A percentile compares a stretch with the other conserved stretches of the same genome.
Conservation (phyloP, 2,113 vertebrate genomes). For the Myodes glareolus region DNA sequence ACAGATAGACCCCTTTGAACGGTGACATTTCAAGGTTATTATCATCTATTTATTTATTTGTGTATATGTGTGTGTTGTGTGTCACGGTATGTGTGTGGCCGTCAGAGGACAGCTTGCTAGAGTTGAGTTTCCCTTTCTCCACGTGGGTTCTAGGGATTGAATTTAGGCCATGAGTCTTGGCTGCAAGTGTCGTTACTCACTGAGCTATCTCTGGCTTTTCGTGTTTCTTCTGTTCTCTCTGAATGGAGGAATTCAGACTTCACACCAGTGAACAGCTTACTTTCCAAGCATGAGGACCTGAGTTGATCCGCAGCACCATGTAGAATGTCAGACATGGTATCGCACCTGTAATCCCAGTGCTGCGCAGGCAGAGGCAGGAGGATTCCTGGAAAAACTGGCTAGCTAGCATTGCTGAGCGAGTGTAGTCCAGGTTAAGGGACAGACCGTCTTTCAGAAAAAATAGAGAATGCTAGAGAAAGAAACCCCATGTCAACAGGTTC, state of each 20-base stretch:
- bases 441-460: not conserved
- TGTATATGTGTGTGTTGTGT: not conserved
- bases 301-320: not conserved
- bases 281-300: not conserved
- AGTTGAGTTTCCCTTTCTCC: not conserved
- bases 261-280: not conserved
- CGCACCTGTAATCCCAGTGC: not conserved
- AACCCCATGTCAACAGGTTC: too few relatives aligned
- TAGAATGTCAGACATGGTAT: not conserved
- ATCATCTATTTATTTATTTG: not conserved
- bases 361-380: not conserved
- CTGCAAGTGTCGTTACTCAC: not conserved
- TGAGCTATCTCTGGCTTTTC: not conserved
- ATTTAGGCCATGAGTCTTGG: not conserved
- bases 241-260: slow-evolving; percentile 76
- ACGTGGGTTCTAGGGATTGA: not conserved
- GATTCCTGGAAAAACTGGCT: too few relatives aligned
- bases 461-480: not conserved
- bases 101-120: not conserved
- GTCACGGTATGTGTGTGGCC: not conserved
- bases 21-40: slow-evolving; percentile 42
- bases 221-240: not conserved
- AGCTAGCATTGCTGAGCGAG: not conserved
- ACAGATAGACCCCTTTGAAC: slow-evolving; percentile 76
- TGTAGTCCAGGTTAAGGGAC: not conserved